Conservation (phyloP, 2,797 vertebrate species). For the Dendrocincla fuliginosa region DNA sequence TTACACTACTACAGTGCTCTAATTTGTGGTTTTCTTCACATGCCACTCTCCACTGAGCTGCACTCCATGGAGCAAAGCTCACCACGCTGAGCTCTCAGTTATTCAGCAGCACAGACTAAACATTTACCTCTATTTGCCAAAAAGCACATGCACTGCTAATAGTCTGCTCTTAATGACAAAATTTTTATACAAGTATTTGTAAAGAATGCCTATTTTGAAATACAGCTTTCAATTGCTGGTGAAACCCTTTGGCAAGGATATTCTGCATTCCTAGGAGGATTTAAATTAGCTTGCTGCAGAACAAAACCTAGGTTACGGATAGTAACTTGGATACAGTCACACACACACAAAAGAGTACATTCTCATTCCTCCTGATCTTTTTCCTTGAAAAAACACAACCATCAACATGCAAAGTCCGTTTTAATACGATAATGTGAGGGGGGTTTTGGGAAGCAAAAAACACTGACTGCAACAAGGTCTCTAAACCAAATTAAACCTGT, state of each 20-base stretch:
- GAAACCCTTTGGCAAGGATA: conserved; percentile 73
- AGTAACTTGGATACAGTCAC: conserved; percentile 69
- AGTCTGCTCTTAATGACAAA: conserved; percentile 39
- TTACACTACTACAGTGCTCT: not conserved
- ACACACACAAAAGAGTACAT: conserved; percentile 7
- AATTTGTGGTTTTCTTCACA: conserved; percentile 28
- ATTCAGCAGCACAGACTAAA: conserved; percentile 26
- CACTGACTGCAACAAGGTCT: not conserved
- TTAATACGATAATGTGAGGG: not conserved
- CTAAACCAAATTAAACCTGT: not conserved
- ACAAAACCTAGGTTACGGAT: conserved; percentile 70
- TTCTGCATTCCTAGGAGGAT: conserved; percentile 75
- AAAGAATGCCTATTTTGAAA: conserved; percentile 71
- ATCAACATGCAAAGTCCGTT: conserved; percentile 11
- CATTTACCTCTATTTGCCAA: conserved; percentile 47
- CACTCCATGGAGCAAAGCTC: not conserved
- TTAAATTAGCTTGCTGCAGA: conserved; percentile 67
- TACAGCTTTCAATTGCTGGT: conserved; percentile 68
- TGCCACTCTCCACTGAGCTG: not conserved
- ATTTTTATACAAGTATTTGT: conserved; percentile 64
- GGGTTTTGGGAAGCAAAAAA: not conserved
- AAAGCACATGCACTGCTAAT: not conserved
- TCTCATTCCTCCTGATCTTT: conserved; percentile 16
- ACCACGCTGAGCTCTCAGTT: not conserved
- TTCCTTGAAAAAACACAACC: conserved; percentile 24